Percentiles rank a stretch among this genome's conserved stretches.
Conservation (phyloP, 2,113 vertebrate genomes). For the Cyanistes caeruleus region DNA sequence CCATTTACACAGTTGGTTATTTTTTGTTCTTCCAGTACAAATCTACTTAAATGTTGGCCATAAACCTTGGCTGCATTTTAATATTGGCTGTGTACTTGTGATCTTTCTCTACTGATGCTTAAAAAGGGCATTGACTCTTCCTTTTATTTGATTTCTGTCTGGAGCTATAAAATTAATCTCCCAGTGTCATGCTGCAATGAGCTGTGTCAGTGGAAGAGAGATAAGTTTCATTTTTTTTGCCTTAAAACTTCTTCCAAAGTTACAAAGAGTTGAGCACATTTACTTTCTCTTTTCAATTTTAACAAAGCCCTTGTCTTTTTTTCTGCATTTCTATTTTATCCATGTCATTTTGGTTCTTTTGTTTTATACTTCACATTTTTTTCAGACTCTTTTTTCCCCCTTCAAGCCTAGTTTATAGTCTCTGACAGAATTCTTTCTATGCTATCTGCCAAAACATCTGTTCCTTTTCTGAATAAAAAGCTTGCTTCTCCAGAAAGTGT, state of each 20-base stretch:
- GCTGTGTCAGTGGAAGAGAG: slow-evolving; percentile 51
- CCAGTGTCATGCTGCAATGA: slow-evolving; percentile 45
- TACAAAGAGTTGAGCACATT: slow-evolving; percentile 47
- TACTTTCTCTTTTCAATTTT: slow-evolving; percentile 46
- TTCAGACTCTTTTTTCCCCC: slow-evolving; percentile 17
- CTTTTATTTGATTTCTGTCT: slow-evolving; percentile 70
- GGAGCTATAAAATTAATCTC: slow-evolving; percentile 65
- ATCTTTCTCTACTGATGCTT: slow-evolving; percentile 60
- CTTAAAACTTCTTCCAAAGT: slow-evolving; percentile 59
- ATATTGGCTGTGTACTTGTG: slow-evolving; percentile 56
- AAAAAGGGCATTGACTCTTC: slow-evolving; percentile 64
- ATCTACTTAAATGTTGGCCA: slow-evolving; percentile 45
- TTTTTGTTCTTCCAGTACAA: slow-evolving; percentile 50
- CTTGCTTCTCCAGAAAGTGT: slow-evolving; percentile 67
- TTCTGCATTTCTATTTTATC: slow-evolving; percentile 65
- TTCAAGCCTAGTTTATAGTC: slow-evolving; percentile 74
- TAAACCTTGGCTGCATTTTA: slow-evolving; percentile 50
- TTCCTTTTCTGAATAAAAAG: slow-evolving; percentile 71
- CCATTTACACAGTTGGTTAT: background rate
- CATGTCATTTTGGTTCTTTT: slow-evolving; percentile 65
- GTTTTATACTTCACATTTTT: slow-evolving; percentile 69
- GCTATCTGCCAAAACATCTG: slow-evolving; percentile 78
- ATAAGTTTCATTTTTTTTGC: slow-evolving; percentile 47
- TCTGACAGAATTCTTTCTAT: slow-evolving; percentile 69
- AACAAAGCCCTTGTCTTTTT: slow-evolving; percentile 63